Conservation (phyloP, 2,797 vertebrate genomes). For the Enteromius viviparus region DNA sequence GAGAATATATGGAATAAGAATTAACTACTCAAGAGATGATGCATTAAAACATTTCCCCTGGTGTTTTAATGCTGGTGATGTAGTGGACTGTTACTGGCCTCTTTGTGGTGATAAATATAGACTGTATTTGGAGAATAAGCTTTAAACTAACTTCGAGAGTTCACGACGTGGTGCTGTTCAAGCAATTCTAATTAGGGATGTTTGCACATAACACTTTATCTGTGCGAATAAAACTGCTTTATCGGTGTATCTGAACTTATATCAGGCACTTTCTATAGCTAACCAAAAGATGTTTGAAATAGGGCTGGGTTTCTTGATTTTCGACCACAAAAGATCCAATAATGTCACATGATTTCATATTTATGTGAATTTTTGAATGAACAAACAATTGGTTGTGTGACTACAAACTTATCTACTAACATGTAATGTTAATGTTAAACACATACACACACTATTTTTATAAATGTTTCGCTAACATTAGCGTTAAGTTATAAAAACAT, state of each 20-base stretch:
- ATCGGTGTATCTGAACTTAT: not conserved
- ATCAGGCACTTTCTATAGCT: not conserved
- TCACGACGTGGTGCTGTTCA: not conserved
- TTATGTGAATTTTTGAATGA: not conserved
- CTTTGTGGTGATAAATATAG: not conserved
- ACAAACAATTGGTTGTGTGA: too few relatives aligned
- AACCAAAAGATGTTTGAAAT: not conserved
- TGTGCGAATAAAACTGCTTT: not conserved
- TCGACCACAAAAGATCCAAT: not conserved
- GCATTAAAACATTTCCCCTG: not conserved
- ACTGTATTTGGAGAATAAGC: not conserved
- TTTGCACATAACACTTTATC: not conserved
- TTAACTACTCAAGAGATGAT: not conserved
- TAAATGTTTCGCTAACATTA: too few relatives aligned
- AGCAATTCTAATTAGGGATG: not conserved
- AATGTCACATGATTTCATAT: not conserved
- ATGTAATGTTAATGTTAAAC: too few relatives aligned
- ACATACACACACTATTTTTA: too few relatives aligned
- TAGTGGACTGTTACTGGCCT: not conserved
- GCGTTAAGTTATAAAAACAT: too few relatives aligned
- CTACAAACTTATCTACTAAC: too few relatives aligned
- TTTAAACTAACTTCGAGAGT: not conserved
- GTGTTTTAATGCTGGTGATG: constrained; percentile 1
- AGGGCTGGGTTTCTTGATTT: not conserved
- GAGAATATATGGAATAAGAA: not conserved